Base-by-base conservation (phyloP, 2,797 vertebrate genomes). In the Manis crassicaudata region DNA sequence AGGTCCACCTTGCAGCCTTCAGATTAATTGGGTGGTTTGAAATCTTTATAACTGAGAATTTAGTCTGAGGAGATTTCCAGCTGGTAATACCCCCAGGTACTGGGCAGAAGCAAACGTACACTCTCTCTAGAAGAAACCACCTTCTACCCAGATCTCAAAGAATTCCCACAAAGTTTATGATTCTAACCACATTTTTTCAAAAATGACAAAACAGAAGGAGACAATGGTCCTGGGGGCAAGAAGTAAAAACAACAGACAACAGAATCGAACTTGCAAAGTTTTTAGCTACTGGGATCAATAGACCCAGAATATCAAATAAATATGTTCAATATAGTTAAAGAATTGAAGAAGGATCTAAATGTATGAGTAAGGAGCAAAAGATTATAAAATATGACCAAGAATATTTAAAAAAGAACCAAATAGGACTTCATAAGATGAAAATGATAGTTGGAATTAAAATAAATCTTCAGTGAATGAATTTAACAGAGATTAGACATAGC, bases 401-500 rank as follows among this genome's bases (percentile, higher is more conserved):
- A 35, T 20, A 32, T 50, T 35, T 63, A 32, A 62, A n/a, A 91
- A 75, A 63, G 6, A 56, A 50, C 17, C 29, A 85, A 65, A 16
- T 1, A 84, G 16, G 63, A 50, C 11, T 63, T 75, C 7, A 52
- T 52, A 75, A 90, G 76, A 52, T 32, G 21, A 63, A 85, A 80
- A 80, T 40, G 20, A 11, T 35, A 84, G 50, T 87, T 94, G 50
- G 82, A 89, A 92, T 85, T 35, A 94, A 77, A 79, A 56, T 6
- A 84, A 82, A 75, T 77, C 14, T 40, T 88, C 16, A 43, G 52
- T 79, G 80, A 79, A 65, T 65, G 50, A 65, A 52, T 40, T 91
- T 35, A 93, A 77, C 1, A 60, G 81, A 88, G 8, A 12, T 76
- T 80, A 76, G 54, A 87, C 16, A 52, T 2, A 76, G 56, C 35